Evolutionary conservation across 2,888 invertebrate species (phyloP).

Genomic region (Tineola bisselliella): DNA sequence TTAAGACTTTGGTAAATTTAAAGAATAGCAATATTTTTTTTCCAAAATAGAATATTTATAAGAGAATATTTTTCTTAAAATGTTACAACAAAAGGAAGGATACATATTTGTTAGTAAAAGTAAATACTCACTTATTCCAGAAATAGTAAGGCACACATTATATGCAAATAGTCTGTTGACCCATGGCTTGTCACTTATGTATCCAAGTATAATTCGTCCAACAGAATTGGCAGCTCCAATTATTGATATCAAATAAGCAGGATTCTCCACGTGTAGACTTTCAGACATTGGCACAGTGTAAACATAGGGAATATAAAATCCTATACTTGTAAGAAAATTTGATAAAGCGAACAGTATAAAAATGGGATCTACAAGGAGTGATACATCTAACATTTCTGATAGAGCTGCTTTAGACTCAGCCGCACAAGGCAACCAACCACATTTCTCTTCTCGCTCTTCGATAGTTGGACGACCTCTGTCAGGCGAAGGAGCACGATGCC

Average conservation of each 20-base stretch:
- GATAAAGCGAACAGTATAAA: conserved; percentile 92
- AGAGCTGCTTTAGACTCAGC: conserved; percentile 77
- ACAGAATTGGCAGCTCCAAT: conserved; percentile 90
- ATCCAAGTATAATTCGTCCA: conserved; percentile 89
- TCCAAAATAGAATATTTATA: too few relatives aligned
- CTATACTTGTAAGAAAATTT: conserved; percentile 95
- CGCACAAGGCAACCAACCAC: conserved; percentile 73
- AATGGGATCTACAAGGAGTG: conserved; percentile 83
- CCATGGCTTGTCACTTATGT: conserved; percentile 88
- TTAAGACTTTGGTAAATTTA: too few relatives aligned
- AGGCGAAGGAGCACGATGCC: conserved; percentile 61
- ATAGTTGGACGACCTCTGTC: conserved; percentile 44
- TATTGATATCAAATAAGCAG: conserved; percentile 78
- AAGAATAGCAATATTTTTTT: too few relatives aligned
- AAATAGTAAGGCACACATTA: conserved; percentile 85
- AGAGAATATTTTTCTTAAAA: too few relatives aligned
- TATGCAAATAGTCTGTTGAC: conserved; percentile 92
- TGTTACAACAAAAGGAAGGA: too few relatives aligned
- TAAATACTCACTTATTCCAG: conserved; percentile 81
- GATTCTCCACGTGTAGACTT: conserved; percentile 64
- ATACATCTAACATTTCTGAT: conserved; percentile 85
- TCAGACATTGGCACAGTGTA: conserved; percentile 82
- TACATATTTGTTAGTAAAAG: conserved; percentile 12
- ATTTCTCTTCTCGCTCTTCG: conserved; percentile 52
- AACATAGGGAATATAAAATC: conserved; percentile 93